Base-by-base conservation (phyloP, 2,797 vertebrate species). In the Champsocephalus esox region DNA sequence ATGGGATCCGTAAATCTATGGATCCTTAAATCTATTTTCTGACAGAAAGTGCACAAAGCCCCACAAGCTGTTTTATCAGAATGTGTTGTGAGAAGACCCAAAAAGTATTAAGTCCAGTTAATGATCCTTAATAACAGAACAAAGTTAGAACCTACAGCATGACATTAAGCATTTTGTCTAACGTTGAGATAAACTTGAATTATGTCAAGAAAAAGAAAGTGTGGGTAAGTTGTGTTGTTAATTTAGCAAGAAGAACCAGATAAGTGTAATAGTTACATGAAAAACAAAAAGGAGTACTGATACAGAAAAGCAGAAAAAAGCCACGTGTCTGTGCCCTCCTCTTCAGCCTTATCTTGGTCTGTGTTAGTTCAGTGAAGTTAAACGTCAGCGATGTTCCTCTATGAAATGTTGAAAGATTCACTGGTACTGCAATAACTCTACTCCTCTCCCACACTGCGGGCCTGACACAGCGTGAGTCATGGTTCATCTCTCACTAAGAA, bases 1-100 rank as follows among this genome's bases (percentile, higher is more conserved):
- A 66, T 50, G 51, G 50, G 66, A 78, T 73, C 68, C 75, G 76
- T 78, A 70, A 66, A 28, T 28, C 28, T 28, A 28, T 60, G 13
- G 43, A 77, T 58, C 38, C 34, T 62, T 14, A 13, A 21, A 49
- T 65, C 16, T 66, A 62, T 67, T 66, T 63, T 67, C 68, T 19
- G 38, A 58, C 19, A 61, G 59, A 71, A 79, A 74, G 50, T 16
- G 28, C 60, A 60, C 41, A n/a, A 11, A 55, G 16, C 12, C 49
- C 5, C 17, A 32, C 9, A 73, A 74, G 75, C 43, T 5, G n/a
- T 1, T 38, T 75, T 1, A 75, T 72, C 13, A 17, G 52, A 28
- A 51, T 51, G 41, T 41, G 44, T 48, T 57, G 21, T 24, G 13
- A 72, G 59, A 52, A 59, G 48, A 48, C 3, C 9, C 5, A 3